phyloP scores from a whole-genome alignment of 1,140 invertebrate species.

The Ruditapes philippinarum region DNA sequence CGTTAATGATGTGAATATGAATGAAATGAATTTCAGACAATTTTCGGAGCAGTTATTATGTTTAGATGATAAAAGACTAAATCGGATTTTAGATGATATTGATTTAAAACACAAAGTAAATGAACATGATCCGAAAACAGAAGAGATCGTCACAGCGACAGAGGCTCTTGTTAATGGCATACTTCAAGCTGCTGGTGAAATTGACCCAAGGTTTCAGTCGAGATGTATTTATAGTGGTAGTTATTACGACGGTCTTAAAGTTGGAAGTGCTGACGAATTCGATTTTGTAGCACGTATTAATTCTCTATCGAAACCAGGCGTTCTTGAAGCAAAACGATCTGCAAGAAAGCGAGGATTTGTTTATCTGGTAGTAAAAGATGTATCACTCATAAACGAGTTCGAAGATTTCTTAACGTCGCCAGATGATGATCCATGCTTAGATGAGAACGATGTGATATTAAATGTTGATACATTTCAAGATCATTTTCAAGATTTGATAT shows the following conservation, averaged over 20 bases:
- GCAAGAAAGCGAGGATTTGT: conserved; percentile 36
- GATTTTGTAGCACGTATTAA: conserved; percentile 51
- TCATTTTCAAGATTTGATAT: conserved; percentile 26
- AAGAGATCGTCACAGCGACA: conserved; percentile 30
- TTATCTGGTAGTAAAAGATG: conserved; percentile 49
- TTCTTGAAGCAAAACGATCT: conserved; percentile 5
- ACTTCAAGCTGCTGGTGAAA: conserved; percentile 12
- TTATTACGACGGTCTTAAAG: conserved; percentile 42
- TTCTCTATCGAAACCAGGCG: neutral
- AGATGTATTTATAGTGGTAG: conserved; percentile 40
- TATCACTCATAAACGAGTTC: neutral
- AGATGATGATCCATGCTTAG: conserved; percentile 27
- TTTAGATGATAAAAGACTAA: conserved; percentile 19
- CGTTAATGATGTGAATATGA: neutral
- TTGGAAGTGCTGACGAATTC: conserved; percentile 38
- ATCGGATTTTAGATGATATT: conserved; percentile 17
- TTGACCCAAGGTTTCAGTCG: conserved; percentile 24
- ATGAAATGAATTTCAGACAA: neutral
- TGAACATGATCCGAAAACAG: neutral
- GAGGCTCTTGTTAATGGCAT: conserved; percentile 21
- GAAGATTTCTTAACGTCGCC: conserved; percentile 38
- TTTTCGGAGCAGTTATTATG: conserved; percentile 12
- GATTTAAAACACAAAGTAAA: neutral
- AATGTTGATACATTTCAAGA: conserved; percentile 29
- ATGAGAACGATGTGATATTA: neutral